Base-by-base conservation (phyloP, 2,888 invertebrate species). In the Mamestra brassicae region DNA sequence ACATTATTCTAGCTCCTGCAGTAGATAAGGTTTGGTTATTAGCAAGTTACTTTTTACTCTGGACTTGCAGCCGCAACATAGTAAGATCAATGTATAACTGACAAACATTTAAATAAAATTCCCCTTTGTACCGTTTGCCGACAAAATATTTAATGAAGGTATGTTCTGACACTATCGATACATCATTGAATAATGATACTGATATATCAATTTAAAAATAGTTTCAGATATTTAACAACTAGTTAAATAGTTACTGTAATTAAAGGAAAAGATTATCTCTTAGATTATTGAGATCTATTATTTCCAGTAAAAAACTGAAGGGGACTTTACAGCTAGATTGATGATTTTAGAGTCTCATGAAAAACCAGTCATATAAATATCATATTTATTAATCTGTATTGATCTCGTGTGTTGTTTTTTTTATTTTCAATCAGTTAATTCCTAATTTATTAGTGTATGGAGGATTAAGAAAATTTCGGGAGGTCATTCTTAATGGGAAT, bases 111-210 rank as follows among this genome's bases (percentile, higher is more conserved):
- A 26, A 52, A 42, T 50, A 52, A 78, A 58, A 47, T 34, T 47
- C 54, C 0, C 38, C 58, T 63, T 73, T 78, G 42, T 34, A 55
- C 34, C 50, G 13, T 52, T 58, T 38, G 52, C 71, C 72, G 62
- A 52, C 62, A 52, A 55, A 55, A 50, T 11, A 72, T 73, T 71
- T 60, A 42, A 60, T 64, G 54, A 42, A 36, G 11, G 17, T 47
- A 42, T 42, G 15, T 54, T 54, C 11, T 79, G 73, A 79, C 64
- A 55, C 15, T 65, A 65, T 74, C 64, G n/a, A 61, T 73, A 0
- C 17, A 71, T 71, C 62, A 7, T 5, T 54, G 72, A 60, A 54
- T 72, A 79, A 72, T 64, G 63, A 60, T 64, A 50, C 5, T 55
- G 26, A 73, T 72, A 72, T 42, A 34, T 7, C 1, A 17, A 60